Evolutionary conservation across 2,888 invertebrate genomes (phyloP).

Genomic region (Dynastes maya): DNA sequence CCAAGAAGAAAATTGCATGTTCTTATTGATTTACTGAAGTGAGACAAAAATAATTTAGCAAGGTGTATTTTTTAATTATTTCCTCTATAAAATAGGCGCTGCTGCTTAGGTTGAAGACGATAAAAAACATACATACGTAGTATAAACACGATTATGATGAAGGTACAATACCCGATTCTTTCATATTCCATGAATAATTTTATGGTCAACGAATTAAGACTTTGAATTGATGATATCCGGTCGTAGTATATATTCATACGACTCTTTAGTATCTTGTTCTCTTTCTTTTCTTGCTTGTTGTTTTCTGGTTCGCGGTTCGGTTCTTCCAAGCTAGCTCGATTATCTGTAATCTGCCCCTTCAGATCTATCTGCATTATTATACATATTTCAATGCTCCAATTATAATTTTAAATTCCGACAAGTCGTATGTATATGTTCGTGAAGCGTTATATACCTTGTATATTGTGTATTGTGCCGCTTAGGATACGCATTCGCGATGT

Average conservation of each 20-base stretch:
- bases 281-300: conserved; percentile 5
- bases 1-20: too few species aligned
- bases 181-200: conserved; percentile 51
- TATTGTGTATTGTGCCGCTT: too few species aligned
- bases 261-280: conserved; percentile 22
- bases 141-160: too few species aligned
- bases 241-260: conserved; percentile 29
- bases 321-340: conserved; percentile 17
- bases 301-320: neutral
- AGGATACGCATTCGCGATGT: too few species aligned
- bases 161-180: neutral
- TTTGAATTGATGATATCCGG: conserved; percentile 53
- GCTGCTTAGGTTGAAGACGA: too few species aligned
- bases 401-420: conserved; percentile 9
- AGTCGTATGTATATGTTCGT: too few species aligned
- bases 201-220: conserved; percentile 53
- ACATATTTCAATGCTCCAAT: conserved; percentile 15
- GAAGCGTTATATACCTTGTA: too few species aligned
- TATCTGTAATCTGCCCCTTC: neutral
- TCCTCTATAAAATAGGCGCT: too few species aligned
- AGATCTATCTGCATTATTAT: conserved; percentile 19
- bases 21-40: too few species aligned
- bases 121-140: too few species aligned
- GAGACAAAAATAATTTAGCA: too few species aligned
- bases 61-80: too few species aligned